Evolutionary conservation across 2,888 invertebrate genomes (phyloP), one percentile per base, ranked within the genome.

Genomic region (Ethmia dodecea): DNA sequence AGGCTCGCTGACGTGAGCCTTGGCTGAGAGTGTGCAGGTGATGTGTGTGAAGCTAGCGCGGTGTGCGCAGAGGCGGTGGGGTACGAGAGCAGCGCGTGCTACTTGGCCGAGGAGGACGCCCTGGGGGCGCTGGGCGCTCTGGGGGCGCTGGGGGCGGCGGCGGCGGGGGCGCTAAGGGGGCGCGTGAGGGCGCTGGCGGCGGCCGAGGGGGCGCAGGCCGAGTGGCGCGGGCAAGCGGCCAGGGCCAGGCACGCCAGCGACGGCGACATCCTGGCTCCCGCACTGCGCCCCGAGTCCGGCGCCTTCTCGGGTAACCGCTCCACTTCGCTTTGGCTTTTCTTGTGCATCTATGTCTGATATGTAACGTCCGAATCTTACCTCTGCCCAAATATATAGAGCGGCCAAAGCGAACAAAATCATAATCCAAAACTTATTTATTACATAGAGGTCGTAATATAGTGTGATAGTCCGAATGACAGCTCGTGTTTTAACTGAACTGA

Each of bases 281-380:
- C 70, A 6, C 60, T 55, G 5, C 47, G 84, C 0, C 84, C 84
- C 0, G 76, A 80, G 52, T 83, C 84, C 1, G 80, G 76, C 1
- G 84, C 84, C 0, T 78, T 84, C 41, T 84, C 84, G 30, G 84
- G 84, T 81, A 43, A n/a, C n/a, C n/a, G n/a, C n/a, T n/a, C n/a
- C n/a, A n/a, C n/a, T n/a, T n/a, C n/a, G n/a, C n/a, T n/a, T n/a
- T n/a, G n/a, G n/a, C n/a, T n/a, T n/a, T n/a, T n/a, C n/a, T n/a
- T n/a, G n/a, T n/a, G n/a, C n/a, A n/a, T n/a, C n/a, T n/a, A n/a
- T n/a, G n/a, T n/a, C n/a, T n/a, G n/a, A n/a, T n/a, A n/a, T n/a
- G n/a, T n/a, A n/a, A n/a, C n/a, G n/a, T n/a, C n/a, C n/a, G n/a
- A n/a, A n/a, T n/a, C n/a, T n/a, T n/a, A n/a, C n/a, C n/a, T n/a